Conservation (phyloP, 2,797 vertebrate genomes). For the Rhincodon typus region DNA sequence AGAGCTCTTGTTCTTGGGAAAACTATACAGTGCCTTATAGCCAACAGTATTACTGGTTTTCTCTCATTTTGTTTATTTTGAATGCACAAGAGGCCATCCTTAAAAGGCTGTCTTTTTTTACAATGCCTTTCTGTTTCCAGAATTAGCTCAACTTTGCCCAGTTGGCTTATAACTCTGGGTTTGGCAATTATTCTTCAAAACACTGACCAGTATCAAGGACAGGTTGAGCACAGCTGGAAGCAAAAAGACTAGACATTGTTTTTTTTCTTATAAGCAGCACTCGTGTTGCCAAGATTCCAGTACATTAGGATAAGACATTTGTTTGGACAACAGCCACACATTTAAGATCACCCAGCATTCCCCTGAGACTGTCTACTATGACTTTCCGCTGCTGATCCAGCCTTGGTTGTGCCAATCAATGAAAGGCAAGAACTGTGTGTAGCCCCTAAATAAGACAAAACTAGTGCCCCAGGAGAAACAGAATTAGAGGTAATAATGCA, state of each 20-base stretch:
- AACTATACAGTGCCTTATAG: neutral
- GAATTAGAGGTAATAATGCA: neutral
- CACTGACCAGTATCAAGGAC: neutral
- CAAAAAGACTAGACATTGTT: neutral
- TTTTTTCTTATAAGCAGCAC: neutral
- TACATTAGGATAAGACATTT: neutral
- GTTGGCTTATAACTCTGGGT: neutral
- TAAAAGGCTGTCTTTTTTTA: conserved; percentile 12
- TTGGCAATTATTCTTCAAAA: neutral
- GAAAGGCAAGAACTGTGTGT: neutral
- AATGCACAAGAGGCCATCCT: neutral
- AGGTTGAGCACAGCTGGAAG: conserved; percentile 14
- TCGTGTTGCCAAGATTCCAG: neutral
- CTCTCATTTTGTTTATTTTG: conserved; percentile 7
- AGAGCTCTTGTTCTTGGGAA: neutral
- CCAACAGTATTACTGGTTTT: neutral
- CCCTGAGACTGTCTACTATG: neutral
- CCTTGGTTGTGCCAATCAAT: too few relatives aligned
- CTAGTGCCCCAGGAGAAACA: neutral
- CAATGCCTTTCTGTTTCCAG: neutral
- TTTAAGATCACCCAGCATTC: neutral
- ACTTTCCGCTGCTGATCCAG: neutral
- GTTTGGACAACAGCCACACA: neutral
- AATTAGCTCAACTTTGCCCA: conserved; percentile 24
- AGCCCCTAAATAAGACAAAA: neutral